phyloP scores from a whole-genome alignment of 2,113 vertebrate genomes.

The Clarias gariepinus region DNA sequence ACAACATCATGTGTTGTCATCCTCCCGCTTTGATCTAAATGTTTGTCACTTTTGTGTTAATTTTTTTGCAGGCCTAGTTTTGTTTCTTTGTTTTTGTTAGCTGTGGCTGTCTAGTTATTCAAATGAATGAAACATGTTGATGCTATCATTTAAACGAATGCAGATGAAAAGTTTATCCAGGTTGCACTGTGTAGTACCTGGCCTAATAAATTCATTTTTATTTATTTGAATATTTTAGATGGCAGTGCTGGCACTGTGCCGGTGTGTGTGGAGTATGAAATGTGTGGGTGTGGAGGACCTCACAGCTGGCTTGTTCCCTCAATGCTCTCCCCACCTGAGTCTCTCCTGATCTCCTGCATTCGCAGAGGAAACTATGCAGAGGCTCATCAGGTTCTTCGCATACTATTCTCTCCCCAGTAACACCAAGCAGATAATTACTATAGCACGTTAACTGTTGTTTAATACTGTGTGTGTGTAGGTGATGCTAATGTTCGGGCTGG shows the following conservation, averaged over 20 bases:
- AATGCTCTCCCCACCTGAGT: constrained; percentile 95
- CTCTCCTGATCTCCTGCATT: constrained; percentile 89
- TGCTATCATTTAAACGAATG: neutral
- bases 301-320: constrained; percentile 84
- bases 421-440: neutral
- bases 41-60: neutral
- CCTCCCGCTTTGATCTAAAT: neutral
- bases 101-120: neutral
- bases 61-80: neutral
- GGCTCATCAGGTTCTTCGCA: constrained; percentile 83
- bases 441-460: neutral
- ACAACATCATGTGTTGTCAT: neutral
- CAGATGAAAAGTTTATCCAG: neutral
- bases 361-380: constrained; percentile 87
- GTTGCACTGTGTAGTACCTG: too few species aligned
- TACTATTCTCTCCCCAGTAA: neutral
- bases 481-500: constrained; percentile 84
- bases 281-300: constrained; percentile 62
- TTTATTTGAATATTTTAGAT: constrained; percentile 67
- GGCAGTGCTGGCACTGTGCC: constrained; percentile 67
- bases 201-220: too few species aligned
- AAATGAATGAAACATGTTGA: neutral
- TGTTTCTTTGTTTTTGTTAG: neutral
- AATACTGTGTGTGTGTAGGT: constrained; percentile 73
- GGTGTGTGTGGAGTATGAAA: constrained; percentile 64